Evolutionary conservation across 1,140 invertebrate species (phyloP).

Genomic region (Macrostomum lignano): DNA sequence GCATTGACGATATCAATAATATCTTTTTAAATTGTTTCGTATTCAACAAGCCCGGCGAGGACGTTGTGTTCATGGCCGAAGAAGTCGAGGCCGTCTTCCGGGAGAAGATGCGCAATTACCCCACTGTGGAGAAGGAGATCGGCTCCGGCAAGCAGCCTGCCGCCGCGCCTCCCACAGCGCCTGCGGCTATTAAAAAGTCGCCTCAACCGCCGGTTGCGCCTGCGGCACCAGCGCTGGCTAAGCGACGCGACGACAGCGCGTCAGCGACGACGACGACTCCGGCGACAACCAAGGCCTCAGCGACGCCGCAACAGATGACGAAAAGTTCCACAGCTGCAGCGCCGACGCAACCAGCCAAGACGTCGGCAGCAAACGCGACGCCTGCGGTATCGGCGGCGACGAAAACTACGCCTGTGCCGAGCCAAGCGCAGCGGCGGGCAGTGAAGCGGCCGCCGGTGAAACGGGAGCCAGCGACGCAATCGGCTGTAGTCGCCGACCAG

Average conservation of each 20-base stretch:
- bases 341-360: conserved; percentile 1
- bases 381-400: conserved; percentile 8
- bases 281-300: conserved; percentile 1
- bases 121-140: too few species aligned
- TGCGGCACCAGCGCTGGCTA: conserved; percentile 13
- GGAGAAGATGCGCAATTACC: conserved; percentile 5
- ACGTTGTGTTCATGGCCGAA: conserved; percentile 5
- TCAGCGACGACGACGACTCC: not conserved
- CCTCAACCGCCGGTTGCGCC: not conserved
- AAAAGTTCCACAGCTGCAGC: conserved; percentile 1
- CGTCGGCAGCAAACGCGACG: conserved; percentile 7
- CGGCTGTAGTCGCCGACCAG: conserved; percentile 22
- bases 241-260: conserved; percentile 37
- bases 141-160: too few species aligned
- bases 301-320: not conserved
- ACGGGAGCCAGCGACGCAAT: too few species aligned
- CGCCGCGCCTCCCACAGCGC: too few species aligned
- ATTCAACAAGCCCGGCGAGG: conserved; percentile 86
- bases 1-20: conserved; percentile 85
- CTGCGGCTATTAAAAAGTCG: too few species aligned
- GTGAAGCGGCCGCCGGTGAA: conserved; percentile 27
- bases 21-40: conserved; percentile 98
- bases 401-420: conserved; percentile 11
- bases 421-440: conserved; percentile 30
- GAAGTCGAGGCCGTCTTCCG: conserved; percentile 2